Base-by-base conservation (phyloP, 2,888 invertebrate species). In the Frankliniella intonsa region DNA sequence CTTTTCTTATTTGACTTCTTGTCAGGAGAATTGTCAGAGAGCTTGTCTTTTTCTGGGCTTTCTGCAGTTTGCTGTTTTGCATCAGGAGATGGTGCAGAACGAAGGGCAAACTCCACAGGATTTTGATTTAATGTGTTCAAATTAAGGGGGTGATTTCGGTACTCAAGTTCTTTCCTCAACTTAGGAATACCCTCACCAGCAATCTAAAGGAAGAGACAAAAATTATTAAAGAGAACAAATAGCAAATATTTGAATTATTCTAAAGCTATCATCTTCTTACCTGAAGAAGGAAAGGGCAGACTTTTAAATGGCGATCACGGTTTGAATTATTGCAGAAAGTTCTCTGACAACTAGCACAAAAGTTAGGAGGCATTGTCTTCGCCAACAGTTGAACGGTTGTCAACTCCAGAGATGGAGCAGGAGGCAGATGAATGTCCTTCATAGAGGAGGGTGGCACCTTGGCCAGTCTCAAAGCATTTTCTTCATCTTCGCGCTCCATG, bases 401-500 rank as follows among this genome's bases (percentile, higher is more conserved):
- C 69, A 76, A 12, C 25, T 76, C 69, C 0, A 76, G 69, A 76
- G 69, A 76, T 25, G 69, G 69, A 25, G 69, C 69, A 10, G 69
- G 69, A 76, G 69, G 69, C 11, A 76, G 69, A 25, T n/a, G n/a
- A 10, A 76, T 76, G 12, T 76, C 69, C 25, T 76, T 76, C 11
- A 76, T 25, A 25, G 69, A 10, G 82, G 82, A 50, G 0, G 83
- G 82, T 25, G 81, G 82, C 27, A 79, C 55, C 9, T 50, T n/a
- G 17, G 22, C 25, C n/a, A 82, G 65, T 12, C 65, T 81, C 19
- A 69, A 51, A 49, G 17, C 65, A 80, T 79, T 14, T 50, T 81
- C 81, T 81, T 83, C 83, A 49, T 82, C 82, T 38, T 84, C 84
- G 81, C 82, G 81, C 5, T 83, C 83, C n/a, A 83, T 83, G 19